These are phyloP conservation scores for Drosophila multiciliata DNA, from an alignment of 2,888 invertebrate species.

Conservation along the genomic window DNA sequence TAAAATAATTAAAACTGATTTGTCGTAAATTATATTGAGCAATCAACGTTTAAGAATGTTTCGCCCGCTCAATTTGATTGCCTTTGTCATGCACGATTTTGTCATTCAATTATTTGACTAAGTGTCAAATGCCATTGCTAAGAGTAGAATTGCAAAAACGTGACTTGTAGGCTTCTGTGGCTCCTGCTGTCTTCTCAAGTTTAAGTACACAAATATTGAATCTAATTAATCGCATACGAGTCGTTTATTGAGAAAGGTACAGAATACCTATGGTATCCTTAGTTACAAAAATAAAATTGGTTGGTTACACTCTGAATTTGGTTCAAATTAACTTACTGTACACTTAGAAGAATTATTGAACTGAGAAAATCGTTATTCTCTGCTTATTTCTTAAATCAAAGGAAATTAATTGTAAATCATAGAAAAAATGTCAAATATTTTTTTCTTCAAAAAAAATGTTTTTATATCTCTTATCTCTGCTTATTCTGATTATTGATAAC, in stretches of 20 bases:
- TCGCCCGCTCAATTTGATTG: conserved; percentile 33
- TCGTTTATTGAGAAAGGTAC: neutral
- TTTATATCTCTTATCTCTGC: too few relatives aligned
- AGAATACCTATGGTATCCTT: neutral
- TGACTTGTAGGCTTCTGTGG: conserved; percentile 42
- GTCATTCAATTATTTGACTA: conserved; percentile 60
- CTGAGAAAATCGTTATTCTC: neutral
- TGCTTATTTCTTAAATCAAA: neutral
- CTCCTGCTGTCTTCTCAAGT: conserved; percentile 1
- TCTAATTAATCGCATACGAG: conserved; percentile 20
- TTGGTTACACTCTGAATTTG: neutral
- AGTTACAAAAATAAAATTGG: neutral
- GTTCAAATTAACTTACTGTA: neutral
- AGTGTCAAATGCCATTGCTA: conserved; percentile 35
- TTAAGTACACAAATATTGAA: conserved; percentile 12
- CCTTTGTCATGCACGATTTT: conserved; percentile 54
- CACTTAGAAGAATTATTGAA: neutral
- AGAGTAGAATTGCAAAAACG: conserved; percentile 47
- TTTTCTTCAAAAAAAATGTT: neutral
- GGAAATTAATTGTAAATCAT: neutral
- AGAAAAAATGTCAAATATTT: neutral
- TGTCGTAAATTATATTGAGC: conserved; percentile 51
- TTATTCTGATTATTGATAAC: neutral
- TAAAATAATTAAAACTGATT: conserved; percentile 75
- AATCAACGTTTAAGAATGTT: conserved; percentile 17